Percentiles rank a stretch among this genome's conserved stretches.
These are phyloP conservation scores for Penelope pileata DNA, from an alignment of 2,113 vertebrate species.

Conservation along the genomic window DNA sequence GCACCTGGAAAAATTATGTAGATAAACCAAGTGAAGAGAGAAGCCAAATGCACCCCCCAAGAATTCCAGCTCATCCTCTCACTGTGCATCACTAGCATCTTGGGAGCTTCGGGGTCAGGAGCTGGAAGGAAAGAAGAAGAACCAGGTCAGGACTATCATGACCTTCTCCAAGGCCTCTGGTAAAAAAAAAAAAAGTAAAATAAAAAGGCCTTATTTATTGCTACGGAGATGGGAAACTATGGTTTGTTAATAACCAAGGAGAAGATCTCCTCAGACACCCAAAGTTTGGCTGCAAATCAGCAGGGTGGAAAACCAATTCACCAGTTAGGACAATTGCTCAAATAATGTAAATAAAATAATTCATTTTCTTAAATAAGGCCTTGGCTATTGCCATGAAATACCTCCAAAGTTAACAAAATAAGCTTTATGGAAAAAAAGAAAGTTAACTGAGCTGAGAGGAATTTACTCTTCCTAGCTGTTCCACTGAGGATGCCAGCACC, in stretches of 20 bases:
- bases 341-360: not conserved
- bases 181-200: too few relatives aligned
- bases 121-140: not conserved
- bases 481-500: fast-evolving
- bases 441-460: not conserved
- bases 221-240: fast-evolving
- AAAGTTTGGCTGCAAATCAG: not conserved
- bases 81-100: not conserved
- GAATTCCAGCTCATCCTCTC: not conserved
- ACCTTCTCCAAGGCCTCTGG: not conserved
- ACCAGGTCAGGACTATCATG: not conserved
- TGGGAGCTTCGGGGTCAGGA: not conserved
- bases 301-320: not conserved
- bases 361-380: not conserved
- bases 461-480: not conserved
- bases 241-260: not conserved
- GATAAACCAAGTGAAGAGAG: not conserved
- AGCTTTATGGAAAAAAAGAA: not conserved
- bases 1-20: not conserved
- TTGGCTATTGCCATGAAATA: not conserved
- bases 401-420: not conserved
- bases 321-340: not conserved
- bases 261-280: not conserved
- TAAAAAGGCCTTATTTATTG: not conserved
- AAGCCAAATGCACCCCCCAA: not conserved